Conservation (phyloP, 2,113 vertebrate species). For the Psilopsiagon aymara region DNA sequence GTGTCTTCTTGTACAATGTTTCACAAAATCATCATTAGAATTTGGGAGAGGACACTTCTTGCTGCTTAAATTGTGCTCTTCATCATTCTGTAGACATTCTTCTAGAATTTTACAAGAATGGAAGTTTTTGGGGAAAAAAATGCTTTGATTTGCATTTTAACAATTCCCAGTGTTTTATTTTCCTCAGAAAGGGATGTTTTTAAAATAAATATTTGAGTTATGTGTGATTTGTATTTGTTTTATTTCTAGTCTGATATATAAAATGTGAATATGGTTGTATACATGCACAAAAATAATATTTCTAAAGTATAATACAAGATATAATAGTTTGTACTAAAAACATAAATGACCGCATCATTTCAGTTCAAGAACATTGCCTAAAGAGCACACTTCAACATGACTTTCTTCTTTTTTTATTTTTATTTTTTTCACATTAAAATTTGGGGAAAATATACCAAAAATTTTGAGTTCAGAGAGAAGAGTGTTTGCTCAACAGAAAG, state of each 20-base stretch:
- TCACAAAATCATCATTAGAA: neutral
- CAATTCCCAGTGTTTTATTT: neutral
- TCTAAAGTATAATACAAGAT: neutral
- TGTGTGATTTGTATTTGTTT: neutral
- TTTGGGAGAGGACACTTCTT: neutral
- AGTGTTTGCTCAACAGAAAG: neutral
- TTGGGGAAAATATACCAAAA: neutral
- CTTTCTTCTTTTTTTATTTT: neutral
- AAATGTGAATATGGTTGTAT: neutral
- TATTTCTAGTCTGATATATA: neutral
- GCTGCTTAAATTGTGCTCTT: neutral
- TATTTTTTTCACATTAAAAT: neutral
- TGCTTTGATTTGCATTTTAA: neutral
- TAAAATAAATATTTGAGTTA: neutral
- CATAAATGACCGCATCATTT: neutral
- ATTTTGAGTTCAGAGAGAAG: neutral
- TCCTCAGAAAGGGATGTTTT: neutral
- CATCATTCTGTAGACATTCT: neutral
- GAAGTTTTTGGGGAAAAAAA: fast-evolving
- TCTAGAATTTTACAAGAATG: neutral
- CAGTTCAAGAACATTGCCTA: neutral
- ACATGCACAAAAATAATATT: neutral
- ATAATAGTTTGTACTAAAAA: neutral
- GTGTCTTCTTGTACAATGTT: fast-evolving
- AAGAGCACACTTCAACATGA: neutral